Base-by-base conservation (phyloP, 2,113 vertebrate genomes). In the Empidonax traillii region DNA sequence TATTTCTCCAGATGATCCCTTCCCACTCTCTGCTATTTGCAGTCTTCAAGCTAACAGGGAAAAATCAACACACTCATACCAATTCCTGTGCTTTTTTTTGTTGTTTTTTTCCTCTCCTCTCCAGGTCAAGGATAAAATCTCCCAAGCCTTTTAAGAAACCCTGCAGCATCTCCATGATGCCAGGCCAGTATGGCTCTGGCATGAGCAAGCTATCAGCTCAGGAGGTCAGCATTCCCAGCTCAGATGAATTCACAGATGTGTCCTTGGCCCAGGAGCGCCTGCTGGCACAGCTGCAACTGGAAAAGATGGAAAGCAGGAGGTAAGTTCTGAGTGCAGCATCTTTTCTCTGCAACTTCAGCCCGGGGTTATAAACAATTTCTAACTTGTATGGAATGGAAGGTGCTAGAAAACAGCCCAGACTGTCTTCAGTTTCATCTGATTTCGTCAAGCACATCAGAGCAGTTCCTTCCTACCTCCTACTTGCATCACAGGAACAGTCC, bases 221-320 rank as follows among this genome's bases (percentile, higher is more conserved):
- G 52, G 90, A 76, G 33, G 47, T 56, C 49, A 80, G 6, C 12
- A 5, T 74, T 53, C 73, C 93, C 28, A 41, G 87, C 5, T 18
- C 43, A 5, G 82, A 74, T 39, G 92, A 98, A 59, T 92, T 99
- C 94, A 75, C 96, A 20, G 94, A 93, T 5, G 74, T 92, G 0
- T 95, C 98, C 31, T 98, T 98, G 2, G 63, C 97, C 10, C 95
- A 96, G 59, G 98, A 99, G 73, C 96, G 12, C 69, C 95, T 99
- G 66, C 95, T 98, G 20, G 94, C 96, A 55, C 95, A 97, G 27
- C 65, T 99, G 44, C 87, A 98, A 37, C 83, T 98, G 55, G 99
- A 99, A 96, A 98, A 97, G 37, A 79, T 94, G 46, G 98, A 98
- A 93, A 99, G 93, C 96, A 97, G 96, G 85, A 98, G 97, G 98